A percentile compares a stretch with the other conserved stretches of the same genome.
These are phyloP conservation scores for Neoniphon sammara DNA, from an alignment of 2,797 vertebrate genomes.

Conservation along the genomic window DNA sequence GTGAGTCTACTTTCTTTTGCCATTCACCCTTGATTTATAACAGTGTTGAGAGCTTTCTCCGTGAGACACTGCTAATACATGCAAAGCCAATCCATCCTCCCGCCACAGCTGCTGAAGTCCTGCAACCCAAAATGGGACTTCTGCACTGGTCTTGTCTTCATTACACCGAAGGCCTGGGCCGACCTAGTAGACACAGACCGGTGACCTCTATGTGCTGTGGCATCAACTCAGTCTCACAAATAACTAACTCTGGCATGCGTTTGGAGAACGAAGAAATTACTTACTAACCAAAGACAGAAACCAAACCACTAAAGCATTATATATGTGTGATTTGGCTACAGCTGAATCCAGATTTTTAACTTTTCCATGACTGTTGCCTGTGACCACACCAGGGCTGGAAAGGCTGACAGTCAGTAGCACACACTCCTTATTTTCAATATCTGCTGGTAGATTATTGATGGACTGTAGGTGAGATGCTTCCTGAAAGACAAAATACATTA, in stretches of 20 bases:
- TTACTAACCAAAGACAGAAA: slow-evolving; percentile 82
- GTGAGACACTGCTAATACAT: slow-evolving; percentile 60
- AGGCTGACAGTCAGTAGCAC: slow-evolving; percentile 76
- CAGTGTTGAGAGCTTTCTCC: slow-evolving; percentile 28
- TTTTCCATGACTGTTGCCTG: slow-evolving; percentile 22
- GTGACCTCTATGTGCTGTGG: neutral
- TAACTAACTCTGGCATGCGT: neutral
- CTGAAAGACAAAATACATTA: slow-evolving; percentile 66
- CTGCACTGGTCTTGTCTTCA: slow-evolving; percentile 4
- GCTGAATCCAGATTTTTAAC: slow-evolving; percentile 36
- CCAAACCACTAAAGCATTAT: slow-evolving; percentile 78
- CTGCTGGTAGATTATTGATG: slow-evolving; percentile 63
- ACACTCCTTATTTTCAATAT: slow-evolving; percentile 38
- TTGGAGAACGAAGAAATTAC: neutral
- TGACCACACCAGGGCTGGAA: slow-evolving; percentile 75
- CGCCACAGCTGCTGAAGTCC: slow-evolving; percentile 82
- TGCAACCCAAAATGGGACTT: slow-evolving; percentile 61
- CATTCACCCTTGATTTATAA: slow-evolving; percentile 61
- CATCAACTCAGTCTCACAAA: slow-evolving; percentile 5
- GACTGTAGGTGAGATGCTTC: slow-evolving; percentile 75
- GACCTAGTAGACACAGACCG: slow-evolving; percentile 48
- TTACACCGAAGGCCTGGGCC: slow-evolving; percentile 13
- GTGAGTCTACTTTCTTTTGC: neutral
- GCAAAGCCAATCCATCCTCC: slow-evolving; percentile 77
- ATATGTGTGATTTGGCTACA: slow-evolving; percentile 67